Percentiles rank a stretch among this genome's conserved stretches.
phyloP scores from a whole-genome alignment of 2,888 invertebrate genomes.

The Rhodophaea formosa region DNA sequence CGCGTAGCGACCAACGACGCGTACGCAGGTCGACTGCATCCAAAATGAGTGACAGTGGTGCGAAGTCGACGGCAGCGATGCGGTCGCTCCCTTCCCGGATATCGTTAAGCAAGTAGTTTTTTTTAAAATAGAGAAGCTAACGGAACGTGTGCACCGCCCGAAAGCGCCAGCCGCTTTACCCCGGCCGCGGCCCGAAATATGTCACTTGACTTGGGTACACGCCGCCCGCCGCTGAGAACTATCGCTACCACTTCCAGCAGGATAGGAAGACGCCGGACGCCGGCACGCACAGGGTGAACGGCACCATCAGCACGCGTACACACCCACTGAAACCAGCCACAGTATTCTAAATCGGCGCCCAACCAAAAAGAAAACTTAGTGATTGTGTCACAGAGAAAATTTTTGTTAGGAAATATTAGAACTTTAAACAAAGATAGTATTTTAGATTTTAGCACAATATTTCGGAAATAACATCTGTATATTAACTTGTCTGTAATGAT shows the following conservation, averaged over 20 bases:
- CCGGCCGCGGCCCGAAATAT: conserved; percentile 70
- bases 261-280: conserved; percentile 33
- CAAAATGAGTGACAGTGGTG: conserved; percentile 69
- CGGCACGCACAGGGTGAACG: conserved; percentile 56
- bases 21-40: conserved; percentile 79
- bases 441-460: too few species aligned
- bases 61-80: conserved; percentile 55
- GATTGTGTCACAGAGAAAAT: not conserved
- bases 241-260: conserved; percentile 38
- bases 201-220: conserved; percentile 60
- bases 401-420: not conserved
- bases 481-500: too few species aligned
- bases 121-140: conserved; percentile 79
- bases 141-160: conserved; percentile 77
- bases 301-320: conserved; percentile 40
- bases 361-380: conserved; percentile 18
- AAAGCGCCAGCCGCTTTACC: conserved; percentile 77
- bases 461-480: too few species aligned
- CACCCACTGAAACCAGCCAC: conserved; percentile 12
- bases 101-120: conserved; percentile 75
- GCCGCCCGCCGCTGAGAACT: conserved; percentile 38
- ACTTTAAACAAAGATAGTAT: too few species aligned
- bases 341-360: not conserved
- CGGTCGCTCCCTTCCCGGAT: conserved; percentile 78
- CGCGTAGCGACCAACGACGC: conserved; percentile 73